phyloP scores from a whole-genome alignment of 2,113 vertebrate species.

The Sarotherodon lohbergeri region DNA sequence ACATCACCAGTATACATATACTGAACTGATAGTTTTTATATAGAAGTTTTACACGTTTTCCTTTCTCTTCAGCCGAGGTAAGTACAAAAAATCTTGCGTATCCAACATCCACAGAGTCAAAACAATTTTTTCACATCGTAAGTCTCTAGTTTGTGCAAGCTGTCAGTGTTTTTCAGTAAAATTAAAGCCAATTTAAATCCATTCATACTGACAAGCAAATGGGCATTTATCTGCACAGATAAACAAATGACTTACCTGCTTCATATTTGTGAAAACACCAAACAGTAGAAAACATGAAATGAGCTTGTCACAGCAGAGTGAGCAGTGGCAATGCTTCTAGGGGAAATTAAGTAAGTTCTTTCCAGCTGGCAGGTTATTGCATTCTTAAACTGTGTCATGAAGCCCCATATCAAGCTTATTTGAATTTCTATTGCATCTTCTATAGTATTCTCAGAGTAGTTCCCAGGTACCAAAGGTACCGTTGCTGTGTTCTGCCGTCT shows the following conservation, averaged over 20 bases:
- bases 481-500: neutral
- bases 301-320: constrained; percentile 3
- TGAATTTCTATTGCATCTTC: constrained; percentile 13
- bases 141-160: neutral
- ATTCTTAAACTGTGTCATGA: neutral
- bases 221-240: neutral
- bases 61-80: neutral
- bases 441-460: neutral
- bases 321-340: neutral
- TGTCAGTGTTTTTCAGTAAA: neutral
- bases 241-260: neutral
- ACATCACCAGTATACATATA: neutral
- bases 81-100: neutral
- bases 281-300: neutral
- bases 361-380: neutral
- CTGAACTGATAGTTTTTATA: neutral
- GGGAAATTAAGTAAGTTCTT: neutral
- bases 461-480: neutral
- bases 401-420: neutral
- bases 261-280: neutral
- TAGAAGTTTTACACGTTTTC: neutral
- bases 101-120: neutral
- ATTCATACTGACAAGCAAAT: neutral
- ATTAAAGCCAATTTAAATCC: neutral
- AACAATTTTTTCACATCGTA: neutral